phyloP scores from a whole-genome alignment of 2,888 invertebrate genomes.

The Ecliptopera silaceata region DNA sequence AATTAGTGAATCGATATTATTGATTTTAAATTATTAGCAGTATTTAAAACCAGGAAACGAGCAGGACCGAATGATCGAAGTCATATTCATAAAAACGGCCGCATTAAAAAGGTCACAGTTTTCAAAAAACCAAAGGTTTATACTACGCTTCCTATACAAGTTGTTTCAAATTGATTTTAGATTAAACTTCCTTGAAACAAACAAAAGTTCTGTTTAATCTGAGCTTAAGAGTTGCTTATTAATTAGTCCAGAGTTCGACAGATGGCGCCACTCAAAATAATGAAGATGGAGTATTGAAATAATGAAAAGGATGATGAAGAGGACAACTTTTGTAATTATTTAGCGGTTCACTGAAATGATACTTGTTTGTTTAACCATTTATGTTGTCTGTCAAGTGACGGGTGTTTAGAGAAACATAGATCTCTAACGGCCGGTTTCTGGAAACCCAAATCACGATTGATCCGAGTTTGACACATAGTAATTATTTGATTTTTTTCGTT shows the following conservation, averaged over 20 bases:
- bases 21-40: too few species aligned
- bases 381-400: too few species aligned
- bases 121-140: neutral
- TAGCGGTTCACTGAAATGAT: neutral
- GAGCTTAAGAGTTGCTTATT: conserved; percentile 15
- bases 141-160: neutral
- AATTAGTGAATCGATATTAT: too few species aligned
- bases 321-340: neutral
- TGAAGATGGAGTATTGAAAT: neutral
- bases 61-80: too few species aligned
- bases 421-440: too few species aligned
- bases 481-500: too few species aligned
- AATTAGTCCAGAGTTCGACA: conserved; percentile 18
- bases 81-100: neutral
- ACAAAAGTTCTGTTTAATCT: conserved; percentile 14
- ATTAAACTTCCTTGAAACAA: conserved; percentile 22
- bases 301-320: neutral
- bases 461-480: too few species aligned
- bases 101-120: neutral
- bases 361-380: neutral
- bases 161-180: conserved; percentile 25
- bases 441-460: too few species aligned
- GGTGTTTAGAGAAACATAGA: too few species aligned
- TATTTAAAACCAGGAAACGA: too few species aligned
- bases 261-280: conserved; percentile 7